Base-by-base conservation (phyloP, 2,113 vertebrate species). In the Candoia aspera region DNA sequence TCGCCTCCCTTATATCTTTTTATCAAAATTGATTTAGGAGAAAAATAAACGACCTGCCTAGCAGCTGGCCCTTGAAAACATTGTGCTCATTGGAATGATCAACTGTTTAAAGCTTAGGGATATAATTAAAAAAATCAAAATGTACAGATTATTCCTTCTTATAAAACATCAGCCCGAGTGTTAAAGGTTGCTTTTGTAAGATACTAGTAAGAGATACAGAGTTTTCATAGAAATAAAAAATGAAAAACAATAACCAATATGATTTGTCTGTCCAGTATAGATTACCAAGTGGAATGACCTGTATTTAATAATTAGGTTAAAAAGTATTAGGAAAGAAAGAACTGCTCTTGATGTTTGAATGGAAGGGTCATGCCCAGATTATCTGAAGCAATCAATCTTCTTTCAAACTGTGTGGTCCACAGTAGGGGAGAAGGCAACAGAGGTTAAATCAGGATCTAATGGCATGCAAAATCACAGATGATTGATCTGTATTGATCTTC, bases 401-500 rank as follows among this genome's bases (percentile, higher is more conserved):
- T 93, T 94, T 91, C 87, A 86, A 4, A 92, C 29, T 8, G 84
- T 87, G 95, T 91, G 93, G 88, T 93, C 92, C 94, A 11, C 0
- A 0, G 91, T 0, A 0, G 68, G 87, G 87, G 21, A 57, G 49
- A 3, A n/a, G 6, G 93, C 94, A 93, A 86, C 92, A 91, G 93
- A 97, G 97, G 96, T 97, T 96, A 97, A 96, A 95, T 93, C 83
- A 90, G 95, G 95, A 93, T 95, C 92, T 64, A 90, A 90, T 23
- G 58, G 91, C 92, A 91, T 85, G 94, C 95, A 96, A 94, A 97
- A 96, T 92, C 94, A 93, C 94, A 89, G 0, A 89, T 84, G 90
- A 95, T 96, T 96, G 96, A 97, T 97, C 90, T 10, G 79, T 96
- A 98, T 97, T 91, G 97, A 97, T 97, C 96, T 93, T 94, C 86